Evolutionary conservation across 2,888 invertebrate genomes (phyloP).

Genomic region (Yponomeuta cagnagella): DNA sequence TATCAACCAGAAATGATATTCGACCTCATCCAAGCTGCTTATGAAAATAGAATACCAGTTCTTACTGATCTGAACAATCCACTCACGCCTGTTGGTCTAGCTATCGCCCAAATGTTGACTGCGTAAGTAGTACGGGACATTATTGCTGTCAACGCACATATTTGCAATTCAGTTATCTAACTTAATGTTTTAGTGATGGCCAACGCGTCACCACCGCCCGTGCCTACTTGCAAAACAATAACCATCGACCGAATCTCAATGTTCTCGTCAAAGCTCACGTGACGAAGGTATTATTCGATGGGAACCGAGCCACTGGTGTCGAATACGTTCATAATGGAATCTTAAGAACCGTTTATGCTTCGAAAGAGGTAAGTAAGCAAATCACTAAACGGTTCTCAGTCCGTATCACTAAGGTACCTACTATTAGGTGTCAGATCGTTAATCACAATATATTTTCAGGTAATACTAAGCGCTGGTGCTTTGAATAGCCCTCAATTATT

Average conservation of each 20-base stretch:
- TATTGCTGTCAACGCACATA: not conserved
- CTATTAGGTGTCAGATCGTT: not conserved
- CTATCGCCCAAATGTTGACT: slow-evolving; percentile 76
- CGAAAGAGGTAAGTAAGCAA: slow-evolving; percentile 56
- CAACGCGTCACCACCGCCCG: slow-evolving; percentile 76
- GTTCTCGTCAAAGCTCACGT: slow-evolving; percentile 75
- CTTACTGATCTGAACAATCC: slow-evolving; percentile 77
- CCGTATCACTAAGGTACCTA: not conserved
- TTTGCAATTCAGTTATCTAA: not conserved
- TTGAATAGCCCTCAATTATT: slow-evolving; percentile 79
- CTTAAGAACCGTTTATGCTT: slow-evolving; percentile 49
- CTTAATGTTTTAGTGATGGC: slow-evolving; percentile 58
- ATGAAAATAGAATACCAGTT: slow-evolving; percentile 72
- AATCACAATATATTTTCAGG: slow-evolving; percentile 33
- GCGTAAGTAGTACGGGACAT: slow-evolving; percentile 47
- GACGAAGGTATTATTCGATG: slow-evolving; percentile 67
- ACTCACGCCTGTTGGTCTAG: slow-evolving; percentile 75
- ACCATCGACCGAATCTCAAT: slow-evolving; percentile 71
- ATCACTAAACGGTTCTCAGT: not conserved
- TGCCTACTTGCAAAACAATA: slow-evolving; percentile 61
- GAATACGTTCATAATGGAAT: slow-evolving; percentile 64
- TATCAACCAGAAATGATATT: slow-evolving; percentile 71
- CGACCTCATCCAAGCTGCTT: slow-evolving; percentile 72
- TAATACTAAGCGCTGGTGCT: slow-evolving; percentile 78
- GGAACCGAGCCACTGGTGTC: slow-evolving; percentile 65